phyloP scores from a whole-genome alignment of 2,113 vertebrate genomes.

The Cyrtonyx montezumae region DNA sequence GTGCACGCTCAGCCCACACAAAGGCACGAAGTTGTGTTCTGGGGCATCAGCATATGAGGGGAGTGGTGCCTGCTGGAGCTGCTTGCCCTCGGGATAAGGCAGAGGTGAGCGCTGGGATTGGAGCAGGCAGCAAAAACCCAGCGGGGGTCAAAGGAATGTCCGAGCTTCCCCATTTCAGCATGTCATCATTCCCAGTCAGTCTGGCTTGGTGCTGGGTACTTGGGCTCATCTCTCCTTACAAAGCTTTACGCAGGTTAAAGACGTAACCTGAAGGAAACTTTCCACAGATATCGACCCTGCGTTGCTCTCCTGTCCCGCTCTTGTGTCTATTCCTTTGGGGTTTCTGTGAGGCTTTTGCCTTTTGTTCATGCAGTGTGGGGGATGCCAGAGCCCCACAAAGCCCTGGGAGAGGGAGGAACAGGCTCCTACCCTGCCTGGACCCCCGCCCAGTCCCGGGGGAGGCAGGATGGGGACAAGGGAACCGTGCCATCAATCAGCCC shows the following conservation, averaged over 20 bases:
- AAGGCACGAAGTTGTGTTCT: not conserved
- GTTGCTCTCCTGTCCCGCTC: not conserved
- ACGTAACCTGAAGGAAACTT: not conserved
- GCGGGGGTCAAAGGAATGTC: not conserved
- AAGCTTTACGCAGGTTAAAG: not conserved
- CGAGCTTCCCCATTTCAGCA: not conserved
- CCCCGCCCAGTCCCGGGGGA: not conserved
- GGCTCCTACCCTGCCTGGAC: not conserved
- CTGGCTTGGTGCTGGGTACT: not conserved
- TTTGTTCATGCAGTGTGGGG: not conserved
- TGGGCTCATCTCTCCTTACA: not conserved
- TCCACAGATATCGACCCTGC: not conserved
- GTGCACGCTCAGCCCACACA: not conserved
- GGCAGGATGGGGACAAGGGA: not conserved
- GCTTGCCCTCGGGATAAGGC: not conserved
- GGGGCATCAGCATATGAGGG: not conserved
- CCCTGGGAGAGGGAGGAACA: not conserved
- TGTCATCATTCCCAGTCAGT: rapidly evolving
- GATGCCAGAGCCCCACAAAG: not conserved
- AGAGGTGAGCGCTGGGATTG: not conserved
- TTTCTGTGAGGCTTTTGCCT: not conserved
- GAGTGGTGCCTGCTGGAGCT: not conserved
- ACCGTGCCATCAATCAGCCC: conserved; percentile 20
- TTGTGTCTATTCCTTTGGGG: not conserved
- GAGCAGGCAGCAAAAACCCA: not conserved